Base-by-base conservation (phyloP, 2,888 invertebrate species). In the Drosophila helvetica region DNA sequence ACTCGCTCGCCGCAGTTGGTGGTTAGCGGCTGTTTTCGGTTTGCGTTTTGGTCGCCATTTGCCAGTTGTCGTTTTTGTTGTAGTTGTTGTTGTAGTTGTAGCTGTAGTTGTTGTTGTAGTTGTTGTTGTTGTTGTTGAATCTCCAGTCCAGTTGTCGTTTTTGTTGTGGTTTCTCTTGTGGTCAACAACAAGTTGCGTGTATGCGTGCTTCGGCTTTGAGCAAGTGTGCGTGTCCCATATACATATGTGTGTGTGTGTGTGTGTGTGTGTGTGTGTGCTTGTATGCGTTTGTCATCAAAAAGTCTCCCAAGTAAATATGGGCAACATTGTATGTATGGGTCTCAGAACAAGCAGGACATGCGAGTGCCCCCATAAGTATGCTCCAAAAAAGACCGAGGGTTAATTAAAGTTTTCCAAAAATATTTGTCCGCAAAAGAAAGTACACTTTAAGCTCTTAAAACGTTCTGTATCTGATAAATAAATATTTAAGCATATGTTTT, bases 31-130 rank as follows among this genome's bases (percentile, higher is more conserved):
- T 75, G 71, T 59, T 75, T 77, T 75, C 30, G 73, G 82, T 68
- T 78, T 79, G 71, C 79, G 75, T 74, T 78, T 82, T 64, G 77
- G 74, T 74, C 68, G 73, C 79, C 79, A 73, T 74, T 79, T 85
- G 64, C 80, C 68, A 67, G 71, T 84, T 72, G 62, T 78, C 75
- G 73, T 77, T 78, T 66, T 51, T 47, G 30, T 51, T 54, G 38
- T 51, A 42, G 68, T 22, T 30, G 30, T 30, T 8, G 27, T 8
- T 30, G 27, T 3, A 9, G 30, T 3, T 30, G 30, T 1, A 30
- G 8, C 3, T 30, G 0, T 3, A 2, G 12, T 12, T 33, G 38
- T 38, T 2, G 38, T 33, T 30, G 30, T 30, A 48, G 54, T 50
- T 62, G 52, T 59, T 63, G 54, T 68, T 63, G 54, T 67, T 77